Conservation (phyloP, 2,797 vertebrate species). For the Myoxocephalus aenaeus region DNA sequence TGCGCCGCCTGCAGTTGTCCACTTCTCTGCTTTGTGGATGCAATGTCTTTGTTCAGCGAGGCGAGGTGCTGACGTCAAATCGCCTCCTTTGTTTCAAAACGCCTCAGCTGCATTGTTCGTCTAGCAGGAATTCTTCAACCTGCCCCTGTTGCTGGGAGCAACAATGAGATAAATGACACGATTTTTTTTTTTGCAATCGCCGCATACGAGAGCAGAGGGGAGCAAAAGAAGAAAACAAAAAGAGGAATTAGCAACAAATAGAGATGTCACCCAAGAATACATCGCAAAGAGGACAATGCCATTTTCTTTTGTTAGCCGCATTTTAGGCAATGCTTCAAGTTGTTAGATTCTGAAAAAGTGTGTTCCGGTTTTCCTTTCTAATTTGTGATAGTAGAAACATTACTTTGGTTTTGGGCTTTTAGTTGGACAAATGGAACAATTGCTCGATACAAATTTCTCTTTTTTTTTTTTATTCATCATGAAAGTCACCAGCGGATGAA, state of each 20-base stretch:
- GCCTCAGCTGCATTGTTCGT: conserved; percentile 69
- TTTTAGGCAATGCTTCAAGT: conserved; percentile 7
- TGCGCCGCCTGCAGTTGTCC: conserved; percentile 56
- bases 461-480: not conserved
- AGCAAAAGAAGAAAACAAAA: conserved; percentile 19
- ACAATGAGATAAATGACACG: conserved; percentile 75
- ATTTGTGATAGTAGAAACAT: not conserved
- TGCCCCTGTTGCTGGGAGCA: conserved; percentile 76
- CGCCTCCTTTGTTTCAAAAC: conserved; percentile 74
- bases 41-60: conserved; percentile 75
- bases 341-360: not conserved
- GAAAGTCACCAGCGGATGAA: not conserved
- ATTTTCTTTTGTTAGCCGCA: conserved; percentile 15
- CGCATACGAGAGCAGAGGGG: conserved; percentile 45
- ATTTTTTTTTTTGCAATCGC: conserved; percentile 51
- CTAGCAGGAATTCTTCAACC: conserved; percentile 62
- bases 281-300: not conserved
- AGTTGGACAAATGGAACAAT: not conserved
- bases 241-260: conserved; percentile 30
- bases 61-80: conserved; percentile 75
- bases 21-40: conserved; percentile 64
- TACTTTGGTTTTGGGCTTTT: not conserved
- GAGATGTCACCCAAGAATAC: conserved; percentile 44
- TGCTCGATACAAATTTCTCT: not conserved
- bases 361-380: no score